Percentiles rank a stretch among this genome's conserved stretches.
These are phyloP conservation scores for Pyxicephalus adspersus DNA, from an alignment of 2,113 vertebrate genomes.

Conservation along the genomic window DNA sequence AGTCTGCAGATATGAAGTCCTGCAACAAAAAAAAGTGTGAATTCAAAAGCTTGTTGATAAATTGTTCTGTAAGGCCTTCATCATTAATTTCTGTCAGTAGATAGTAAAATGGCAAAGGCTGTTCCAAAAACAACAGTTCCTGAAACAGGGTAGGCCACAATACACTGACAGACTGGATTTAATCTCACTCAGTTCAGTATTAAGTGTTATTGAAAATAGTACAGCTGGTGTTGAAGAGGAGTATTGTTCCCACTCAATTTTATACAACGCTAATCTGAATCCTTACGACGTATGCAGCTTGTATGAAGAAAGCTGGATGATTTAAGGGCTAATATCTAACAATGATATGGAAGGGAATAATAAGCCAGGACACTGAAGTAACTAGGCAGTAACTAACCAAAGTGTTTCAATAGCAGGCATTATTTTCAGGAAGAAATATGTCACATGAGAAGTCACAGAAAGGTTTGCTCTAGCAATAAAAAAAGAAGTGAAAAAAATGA, in stretches of 20 bases:
- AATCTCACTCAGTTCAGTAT: conserved; percentile 71
- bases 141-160: conserved; percentile 76
- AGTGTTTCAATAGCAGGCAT: neutral
- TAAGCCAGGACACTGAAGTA: conserved; percentile 4
- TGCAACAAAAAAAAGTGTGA: conserved; percentile 62
- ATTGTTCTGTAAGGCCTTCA: conserved; percentile 76
- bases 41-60: conserved; percentile 79
- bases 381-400: neutral
- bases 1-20: conserved; percentile 68
- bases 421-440: neutral
- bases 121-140: conserved; percentile 89
- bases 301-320: conserved; percentile 32
- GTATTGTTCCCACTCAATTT: conserved; percentile 67
- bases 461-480: conserved; percentile 1
- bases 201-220: conserved; percentile 73
- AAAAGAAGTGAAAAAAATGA: neutral
- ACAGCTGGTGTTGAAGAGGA: conserved; percentile 69
- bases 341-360: conserved; percentile 32
- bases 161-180: conserved; percentile 81
- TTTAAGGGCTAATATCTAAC: conserved; percentile 42
- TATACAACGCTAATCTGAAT: conserved; percentile 57
- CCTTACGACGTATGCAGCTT: conserved; percentile 16
- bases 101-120: conserved; percentile 80
- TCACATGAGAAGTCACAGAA: neutral
- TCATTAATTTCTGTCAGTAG: conserved; percentile 82